A percentile compares a stretch with the other conserved stretches of the same genome.
Conservation (phyloP, 2,888 invertebrate genomes). For the Eumerus sabulonum region DNA sequence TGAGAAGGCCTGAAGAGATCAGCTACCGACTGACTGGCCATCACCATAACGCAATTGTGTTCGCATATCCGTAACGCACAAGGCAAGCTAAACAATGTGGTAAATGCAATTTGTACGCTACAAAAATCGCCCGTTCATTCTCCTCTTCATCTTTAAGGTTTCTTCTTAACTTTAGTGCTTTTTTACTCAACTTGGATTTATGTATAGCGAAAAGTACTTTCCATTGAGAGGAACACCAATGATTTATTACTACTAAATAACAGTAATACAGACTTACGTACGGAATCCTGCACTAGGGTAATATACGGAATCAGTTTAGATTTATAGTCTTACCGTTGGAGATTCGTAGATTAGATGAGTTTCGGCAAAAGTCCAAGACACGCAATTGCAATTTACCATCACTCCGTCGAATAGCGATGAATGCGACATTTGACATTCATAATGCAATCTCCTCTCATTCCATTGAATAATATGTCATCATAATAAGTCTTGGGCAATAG, state of each 20-base stretch:
- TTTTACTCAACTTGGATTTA: too few species aligned
- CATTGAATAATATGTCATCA: neutral
- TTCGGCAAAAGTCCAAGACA: conserved; percentile 10
- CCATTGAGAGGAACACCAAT: too few species aligned
- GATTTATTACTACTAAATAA: too few species aligned
- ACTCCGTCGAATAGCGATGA: conserved; percentile 2
- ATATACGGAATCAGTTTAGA: conserved; percentile 10
- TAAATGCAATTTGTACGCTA: conserved; percentile 42
- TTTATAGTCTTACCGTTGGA: neutral
- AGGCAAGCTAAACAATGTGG: conserved; percentile 29
- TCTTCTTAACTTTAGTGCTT: too few species aligned
- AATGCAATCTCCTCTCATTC: conserved; percentile 9
- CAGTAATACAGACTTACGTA: too few species aligned
- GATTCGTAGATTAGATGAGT: conserved; percentile 13
- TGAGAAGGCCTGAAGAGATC: conserved; percentile 33
- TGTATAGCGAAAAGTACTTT: too few species aligned
- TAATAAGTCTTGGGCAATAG: too few species aligned
- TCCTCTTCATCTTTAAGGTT: too few species aligned
- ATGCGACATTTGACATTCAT: conserved; percentile 22
- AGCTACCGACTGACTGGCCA: conserved; percentile 6
- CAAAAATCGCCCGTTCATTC: conserved; percentile 6
- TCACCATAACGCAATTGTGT: conserved; percentile 37
- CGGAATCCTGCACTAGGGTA: too few species aligned
- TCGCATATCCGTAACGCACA: conserved; percentile 31
- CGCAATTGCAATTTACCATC: conserved; percentile 14